Conservation (phyloP, 2,113 vertebrate genomes). For the Lethenteron reissneri region DNA sequence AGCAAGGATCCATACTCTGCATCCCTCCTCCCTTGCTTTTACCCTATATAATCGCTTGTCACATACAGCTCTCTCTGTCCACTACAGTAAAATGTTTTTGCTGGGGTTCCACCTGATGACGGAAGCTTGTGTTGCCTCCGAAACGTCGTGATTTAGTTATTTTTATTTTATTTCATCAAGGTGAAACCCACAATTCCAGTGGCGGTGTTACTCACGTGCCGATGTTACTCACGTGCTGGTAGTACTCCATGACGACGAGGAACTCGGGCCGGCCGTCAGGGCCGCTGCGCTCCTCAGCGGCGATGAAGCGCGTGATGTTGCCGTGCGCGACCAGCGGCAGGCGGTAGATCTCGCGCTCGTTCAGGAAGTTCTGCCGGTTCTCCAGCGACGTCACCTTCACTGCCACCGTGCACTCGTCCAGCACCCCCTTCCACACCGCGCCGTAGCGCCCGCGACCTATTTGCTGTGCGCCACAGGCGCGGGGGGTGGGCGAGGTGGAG, state of each 20-base stretch:
- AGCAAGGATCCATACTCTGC: no score
- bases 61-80: no score
- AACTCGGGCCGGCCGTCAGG: background rate
- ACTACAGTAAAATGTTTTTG: no score
- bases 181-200: no score
- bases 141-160: no score
- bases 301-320: slow-evolving; percentile 5
- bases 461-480: background rate
- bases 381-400: background rate
- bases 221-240: background rate
- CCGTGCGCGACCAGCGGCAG: background rate
- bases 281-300: background rate
- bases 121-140: no score
- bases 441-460: background rate
- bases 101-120: no score
- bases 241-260: slow-evolving; percentile 5
- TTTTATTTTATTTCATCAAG: no score
- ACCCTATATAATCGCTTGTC: no score
- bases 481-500: background rate
- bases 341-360: slow-evolving; percentile 3
- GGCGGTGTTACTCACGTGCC: no score
- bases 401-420: background rate
- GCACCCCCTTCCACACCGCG: slow-evolving; percentile 1
- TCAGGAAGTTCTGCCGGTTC: slow-evolving; percentile 3
- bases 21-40: no score